These are phyloP conservation scores for Eulemur mongoz DNA, from an alignment of 2,797 vertebrate species.

Conservation along the genomic window DNA sequence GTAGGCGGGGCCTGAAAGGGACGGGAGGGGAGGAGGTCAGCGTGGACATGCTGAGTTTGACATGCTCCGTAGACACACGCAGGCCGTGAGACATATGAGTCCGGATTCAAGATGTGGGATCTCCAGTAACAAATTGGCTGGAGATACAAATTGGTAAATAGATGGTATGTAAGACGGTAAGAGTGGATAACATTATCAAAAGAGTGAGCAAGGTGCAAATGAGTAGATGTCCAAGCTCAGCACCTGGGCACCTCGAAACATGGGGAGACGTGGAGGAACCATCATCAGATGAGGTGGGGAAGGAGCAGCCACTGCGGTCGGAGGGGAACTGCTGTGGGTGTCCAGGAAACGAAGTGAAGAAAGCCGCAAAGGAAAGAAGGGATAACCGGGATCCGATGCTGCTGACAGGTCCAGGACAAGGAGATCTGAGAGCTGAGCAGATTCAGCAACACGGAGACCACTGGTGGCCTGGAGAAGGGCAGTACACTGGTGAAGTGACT, in stretches of 20 bases:
- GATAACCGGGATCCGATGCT: background rate
- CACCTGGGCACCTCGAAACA: background rate
- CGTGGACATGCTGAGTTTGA: background rate
- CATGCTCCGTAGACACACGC: background rate
- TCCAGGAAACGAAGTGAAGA: background rate
- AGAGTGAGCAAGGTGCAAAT: background rate
- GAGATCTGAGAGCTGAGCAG: background rate
- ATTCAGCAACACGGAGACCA: background rate
- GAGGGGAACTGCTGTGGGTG: background rate
- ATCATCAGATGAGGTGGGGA: background rate
- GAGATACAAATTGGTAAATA: background rate
- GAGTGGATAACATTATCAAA: background rate
- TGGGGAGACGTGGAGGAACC: background rate
- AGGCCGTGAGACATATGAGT: background rate
- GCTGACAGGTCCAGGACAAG: background rate
- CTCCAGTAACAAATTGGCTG: background rate
- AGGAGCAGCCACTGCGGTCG: background rate
- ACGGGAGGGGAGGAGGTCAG: background rate
- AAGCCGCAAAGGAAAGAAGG: background rate
- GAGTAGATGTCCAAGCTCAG: background rate
- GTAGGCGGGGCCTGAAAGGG: background rate
- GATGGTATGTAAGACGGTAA: background rate
- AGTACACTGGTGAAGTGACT: background rate
- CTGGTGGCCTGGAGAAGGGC: background rate
- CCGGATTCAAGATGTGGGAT: background rate